A percentile compares a stretch with the other conserved stretches of the same genome.
phyloP scores from a whole-genome alignment of 64 coral and sea anemone species.

The Pachyseris speciosa region DNA sequence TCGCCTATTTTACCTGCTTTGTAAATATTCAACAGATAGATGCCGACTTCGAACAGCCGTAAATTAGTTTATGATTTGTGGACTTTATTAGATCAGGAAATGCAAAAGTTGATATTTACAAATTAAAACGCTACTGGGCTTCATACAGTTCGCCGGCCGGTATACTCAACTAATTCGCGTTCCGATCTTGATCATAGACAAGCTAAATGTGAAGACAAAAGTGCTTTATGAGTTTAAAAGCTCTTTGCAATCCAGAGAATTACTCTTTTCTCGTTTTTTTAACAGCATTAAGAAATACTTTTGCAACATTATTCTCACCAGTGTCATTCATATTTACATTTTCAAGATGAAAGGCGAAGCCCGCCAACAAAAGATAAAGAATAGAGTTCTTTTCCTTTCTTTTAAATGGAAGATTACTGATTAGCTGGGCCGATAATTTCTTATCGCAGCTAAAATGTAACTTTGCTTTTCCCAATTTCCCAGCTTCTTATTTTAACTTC shows the following conservation, averaged over 20 bases:
- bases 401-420: constrained; percentile 5
- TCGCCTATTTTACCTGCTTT: not conserved
- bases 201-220: not conserved
- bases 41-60: not conserved
- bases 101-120: constrained; percentile 41
- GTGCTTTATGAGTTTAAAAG: not conserved
- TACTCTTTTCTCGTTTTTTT: not conserved
- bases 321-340: constrained; percentile 22
- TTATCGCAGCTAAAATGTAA: constrained; percentile 31
- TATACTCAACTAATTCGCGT: too few relatives aligned
- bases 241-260: not conserved
- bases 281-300: not conserved
- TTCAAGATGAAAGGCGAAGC: constrained; percentile 35
- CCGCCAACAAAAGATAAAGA: constrained; percentile 1
- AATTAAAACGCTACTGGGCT: not conserved
- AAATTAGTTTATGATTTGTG: constrained; percentile 21
- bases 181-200: not conserved
- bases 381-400: not conserved
- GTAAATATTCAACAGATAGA: not conserved
- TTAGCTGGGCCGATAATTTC: constrained; percentile 21
- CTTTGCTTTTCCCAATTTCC: constrained; percentile 23
- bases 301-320: not conserved
- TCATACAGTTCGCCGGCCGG: too few relatives aligned
- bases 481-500: not conserved
- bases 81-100: constrained; percentile 32